phyloP scores from a whole-genome alignment of 2,113 vertebrate genomes.

The Octodon degus region DNA sequence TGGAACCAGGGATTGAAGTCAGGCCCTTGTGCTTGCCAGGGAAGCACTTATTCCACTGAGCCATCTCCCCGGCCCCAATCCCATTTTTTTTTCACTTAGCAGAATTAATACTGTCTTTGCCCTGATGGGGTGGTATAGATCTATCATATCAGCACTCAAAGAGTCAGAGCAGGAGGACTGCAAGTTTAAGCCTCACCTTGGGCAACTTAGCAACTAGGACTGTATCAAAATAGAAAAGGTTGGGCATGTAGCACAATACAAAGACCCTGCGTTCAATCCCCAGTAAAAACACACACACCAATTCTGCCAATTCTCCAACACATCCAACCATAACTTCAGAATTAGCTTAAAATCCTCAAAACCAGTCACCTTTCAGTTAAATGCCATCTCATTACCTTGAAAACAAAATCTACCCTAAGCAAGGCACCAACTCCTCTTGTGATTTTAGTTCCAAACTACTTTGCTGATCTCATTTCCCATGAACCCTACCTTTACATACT shows the following conservation, averaged over 20 bases:
- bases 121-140: background rate
- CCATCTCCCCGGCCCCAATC: too few species aligned
- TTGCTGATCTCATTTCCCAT: background rate
- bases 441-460: constrained; percentile 30
- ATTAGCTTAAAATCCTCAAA: constrained; percentile 8
- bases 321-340: background rate
- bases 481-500: background rate
- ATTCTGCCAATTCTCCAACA: background rate
- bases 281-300: background rate
- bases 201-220: background rate
- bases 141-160: background rate
- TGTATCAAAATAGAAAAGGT: background rate
- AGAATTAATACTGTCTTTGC: background rate
- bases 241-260: background rate
- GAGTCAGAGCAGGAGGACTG: background rate
- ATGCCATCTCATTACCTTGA: background rate
- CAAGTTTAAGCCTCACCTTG: background rate
- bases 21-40: too few species aligned
- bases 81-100: background rate
- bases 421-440: background rate
- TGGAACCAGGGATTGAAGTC: too few species aligned
- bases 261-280: background rate
- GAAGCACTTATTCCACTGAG: too few species aligned
- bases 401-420: constrained; percentile 6
- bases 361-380: constrained; percentile 40